Conservation (phyloP, 1,140 invertebrate species). For the Harpegnathos saltator region DNA sequence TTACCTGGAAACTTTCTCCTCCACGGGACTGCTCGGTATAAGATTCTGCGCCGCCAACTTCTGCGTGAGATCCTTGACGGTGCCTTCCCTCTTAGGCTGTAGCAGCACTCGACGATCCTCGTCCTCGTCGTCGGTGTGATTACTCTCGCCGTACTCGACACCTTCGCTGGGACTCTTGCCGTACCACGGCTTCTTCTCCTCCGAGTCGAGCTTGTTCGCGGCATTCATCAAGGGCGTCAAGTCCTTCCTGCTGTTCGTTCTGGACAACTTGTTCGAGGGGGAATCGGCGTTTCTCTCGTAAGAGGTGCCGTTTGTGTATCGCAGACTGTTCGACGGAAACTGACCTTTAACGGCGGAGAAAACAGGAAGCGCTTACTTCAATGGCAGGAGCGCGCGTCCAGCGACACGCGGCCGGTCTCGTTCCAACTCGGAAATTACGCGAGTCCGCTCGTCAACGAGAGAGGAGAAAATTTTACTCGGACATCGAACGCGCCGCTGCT, state of each 20-base stretch:
- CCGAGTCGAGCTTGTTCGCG: conserved; percentile 87
- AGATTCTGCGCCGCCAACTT: conserved; percentile 91
- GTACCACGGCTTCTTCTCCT: conserved; percentile 90
- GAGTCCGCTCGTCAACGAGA: no score
- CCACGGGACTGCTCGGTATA: conserved; percentile 87
- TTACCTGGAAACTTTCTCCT: conserved; percentile 86
- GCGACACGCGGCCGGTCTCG: no score
- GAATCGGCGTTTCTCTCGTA: conserved; percentile 81
- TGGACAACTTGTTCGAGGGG: conserved; percentile 83
- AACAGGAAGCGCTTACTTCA: neutral
- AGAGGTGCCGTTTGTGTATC: conserved; percentile 81
- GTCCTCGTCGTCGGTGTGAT: conserved; percentile 86
- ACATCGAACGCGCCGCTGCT: no score
- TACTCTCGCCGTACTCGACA: conserved; percentile 85
- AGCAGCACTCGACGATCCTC: conserved; percentile 88
- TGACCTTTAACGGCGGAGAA: conserved; percentile 66
- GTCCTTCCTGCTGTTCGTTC: conserved; percentile 86
- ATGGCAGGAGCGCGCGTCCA: neutral
- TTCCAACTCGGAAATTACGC: no score
- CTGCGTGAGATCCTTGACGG: conserved; percentile 94
- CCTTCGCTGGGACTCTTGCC: conserved; percentile 85
- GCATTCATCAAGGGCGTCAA: conserved; percentile 87
- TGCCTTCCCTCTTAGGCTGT: conserved; percentile 91
- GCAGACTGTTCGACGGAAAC: conserved; percentile 84
- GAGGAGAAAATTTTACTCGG: no score